Evolutionary conservation across 2,113 vertebrate species (phyloP).

Genomic region (Synodontis membranacea): DNA sequence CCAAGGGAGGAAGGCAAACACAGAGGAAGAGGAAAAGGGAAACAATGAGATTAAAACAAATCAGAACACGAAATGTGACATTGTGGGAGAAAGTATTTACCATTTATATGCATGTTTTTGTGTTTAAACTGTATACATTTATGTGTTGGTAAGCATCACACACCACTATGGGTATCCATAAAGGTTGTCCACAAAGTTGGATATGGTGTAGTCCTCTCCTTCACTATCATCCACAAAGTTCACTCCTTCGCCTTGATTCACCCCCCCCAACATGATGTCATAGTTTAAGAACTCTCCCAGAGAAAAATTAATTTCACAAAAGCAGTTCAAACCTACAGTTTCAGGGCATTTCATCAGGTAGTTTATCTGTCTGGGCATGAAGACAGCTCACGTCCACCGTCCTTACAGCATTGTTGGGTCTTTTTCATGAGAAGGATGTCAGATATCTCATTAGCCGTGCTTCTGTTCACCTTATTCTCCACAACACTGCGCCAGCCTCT

Average conservation of each 20-base stretch:
- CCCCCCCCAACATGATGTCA: constrained; percentile 91
- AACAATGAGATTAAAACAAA: background rate
- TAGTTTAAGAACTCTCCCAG: constrained; percentile 92
- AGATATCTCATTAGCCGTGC: constrained; percentile 17
- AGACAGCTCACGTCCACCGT: too few relatives aligned
- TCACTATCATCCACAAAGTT: constrained; percentile 96
- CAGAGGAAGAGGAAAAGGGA: constrained; percentile 26
- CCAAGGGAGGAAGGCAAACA: too few relatives aligned
- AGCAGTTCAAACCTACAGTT: background rate
- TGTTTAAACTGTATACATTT: background rate
- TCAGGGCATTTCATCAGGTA: background rate
- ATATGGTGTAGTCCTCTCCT: constrained; percentile 93
- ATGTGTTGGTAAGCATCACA: constrained; percentile 41
- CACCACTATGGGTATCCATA: constrained; percentile 90
- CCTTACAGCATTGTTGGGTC: background rate
- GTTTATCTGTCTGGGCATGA: background rate
- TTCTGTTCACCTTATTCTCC: constrained; percentile 11
- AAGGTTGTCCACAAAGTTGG: constrained; percentile 96
- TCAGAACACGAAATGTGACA: constrained; percentile 11
- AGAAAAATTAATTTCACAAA: background rate
- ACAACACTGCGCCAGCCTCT: constrained; percentile 3
- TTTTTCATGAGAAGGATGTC: constrained; percentile 1
- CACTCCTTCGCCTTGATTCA: constrained; percentile 93
- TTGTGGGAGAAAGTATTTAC: background rate
- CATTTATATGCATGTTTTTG: background rate